Percentiles rank a stretch among this genome's conserved stretches.
Conservation (phyloP, 2,888 invertebrate species). For the Gnatocerus cornutus region DNA sequence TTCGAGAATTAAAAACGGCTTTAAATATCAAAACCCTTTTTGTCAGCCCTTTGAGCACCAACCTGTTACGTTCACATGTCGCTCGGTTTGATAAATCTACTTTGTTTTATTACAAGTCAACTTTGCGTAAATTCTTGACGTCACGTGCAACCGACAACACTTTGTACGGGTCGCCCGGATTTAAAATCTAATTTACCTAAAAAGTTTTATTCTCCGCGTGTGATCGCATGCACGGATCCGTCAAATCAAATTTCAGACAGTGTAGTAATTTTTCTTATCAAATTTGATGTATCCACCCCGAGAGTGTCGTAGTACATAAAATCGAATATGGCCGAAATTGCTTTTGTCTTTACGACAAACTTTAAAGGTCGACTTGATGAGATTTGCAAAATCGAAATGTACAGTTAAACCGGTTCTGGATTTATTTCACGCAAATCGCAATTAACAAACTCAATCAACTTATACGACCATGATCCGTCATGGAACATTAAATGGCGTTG, state of each 20-base stretch:
- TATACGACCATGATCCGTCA: constrained; percentile 50
- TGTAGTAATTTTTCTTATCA: constrained; percentile 25
- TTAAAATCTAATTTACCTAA: constrained; percentile 22
- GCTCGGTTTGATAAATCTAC: constrained; percentile 28
- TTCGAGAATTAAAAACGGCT: background rate
- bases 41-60: constrained; percentile 25
- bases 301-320: constrained; percentile 21
- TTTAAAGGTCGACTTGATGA: constrained; percentile 17
- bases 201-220: constrained; percentile 13
- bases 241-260: constrained; percentile 18
- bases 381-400: constrained; percentile 1
- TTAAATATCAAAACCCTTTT: constrained; percentile 9
- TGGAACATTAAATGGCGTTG: constrained; percentile 46
- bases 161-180: constrained; percentile 6
- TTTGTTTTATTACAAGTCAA: constrained; percentile 34
- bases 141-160: constrained; percentile 19
- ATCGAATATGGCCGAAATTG: constrained; percentile 21
- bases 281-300: constrained; percentile 14
- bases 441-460: constrained; percentile 55
- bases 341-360: constrained; percentile 12
- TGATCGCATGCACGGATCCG: constrained; percentile 22
- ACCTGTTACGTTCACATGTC: constrained; percentile 32
- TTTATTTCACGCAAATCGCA: constrained; percentile 26
- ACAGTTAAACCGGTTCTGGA: background rate
- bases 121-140: constrained; percentile 11